Conservation (phyloP, 2,888 invertebrate species). For the Beris chalybata region DNA sequence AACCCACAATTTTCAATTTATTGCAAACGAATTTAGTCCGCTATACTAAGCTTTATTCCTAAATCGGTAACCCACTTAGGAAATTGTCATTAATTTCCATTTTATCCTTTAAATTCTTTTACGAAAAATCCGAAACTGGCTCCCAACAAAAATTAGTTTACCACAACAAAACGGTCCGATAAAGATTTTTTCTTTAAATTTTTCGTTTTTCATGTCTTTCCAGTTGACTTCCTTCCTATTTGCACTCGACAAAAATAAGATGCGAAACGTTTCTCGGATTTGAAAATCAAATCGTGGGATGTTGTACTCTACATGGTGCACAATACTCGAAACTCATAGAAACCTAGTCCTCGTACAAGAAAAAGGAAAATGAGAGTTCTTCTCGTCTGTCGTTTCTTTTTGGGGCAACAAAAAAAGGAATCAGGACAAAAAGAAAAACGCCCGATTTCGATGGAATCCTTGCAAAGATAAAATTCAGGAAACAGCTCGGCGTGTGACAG, state of each 20-base stretch:
- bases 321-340: background rate
- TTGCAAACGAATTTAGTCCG: too few species aligned
- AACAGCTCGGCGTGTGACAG: conserved; percentile 33
- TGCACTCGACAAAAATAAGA: conserved; percentile 4
- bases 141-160: too few species aligned
- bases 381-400: too few species aligned
- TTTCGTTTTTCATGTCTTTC: background rate
- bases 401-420: background rate
- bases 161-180: conserved; percentile 1
- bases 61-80: too few species aligned
- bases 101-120: too few species aligned
- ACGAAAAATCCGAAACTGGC: background rate
- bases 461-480: conserved; percentile 31
- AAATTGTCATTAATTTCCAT: too few species aligned
- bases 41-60: too few species aligned
- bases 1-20: too few species aligned
- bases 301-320: background rate
- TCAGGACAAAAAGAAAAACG: background rate
- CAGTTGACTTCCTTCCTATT: too few species aligned
- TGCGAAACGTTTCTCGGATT: conserved; percentile 4
- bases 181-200: background rate
- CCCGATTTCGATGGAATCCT: conserved; percentile 1
- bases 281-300: conserved; percentile 4
- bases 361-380: too few species aligned
- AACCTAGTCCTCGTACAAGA: background rate